A percentile compares a stretch with the other conserved stretches of the same genome.
Evolutionary conservation across 2,888 invertebrate genomes (phyloP).

Genomic region (Biston betularia): DNA sequence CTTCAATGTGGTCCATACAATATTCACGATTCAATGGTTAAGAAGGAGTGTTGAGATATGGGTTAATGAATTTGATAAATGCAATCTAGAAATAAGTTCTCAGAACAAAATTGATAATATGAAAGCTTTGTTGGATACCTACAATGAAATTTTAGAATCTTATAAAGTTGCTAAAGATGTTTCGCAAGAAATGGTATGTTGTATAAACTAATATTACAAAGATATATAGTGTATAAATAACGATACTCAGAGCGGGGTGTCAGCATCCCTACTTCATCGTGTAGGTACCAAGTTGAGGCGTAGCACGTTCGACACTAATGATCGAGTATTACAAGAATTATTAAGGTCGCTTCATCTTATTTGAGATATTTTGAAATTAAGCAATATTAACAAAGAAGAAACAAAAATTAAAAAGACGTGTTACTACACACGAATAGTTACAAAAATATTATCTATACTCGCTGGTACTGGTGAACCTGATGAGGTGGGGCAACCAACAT

Average conservation of each 20-base stretch:
- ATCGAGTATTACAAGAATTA: too few relatives aligned
- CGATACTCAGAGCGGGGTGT: background rate
- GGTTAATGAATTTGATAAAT: background rate
- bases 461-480: too few relatives aligned
- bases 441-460: too few relatives aligned
- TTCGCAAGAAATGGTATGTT: conserved; percentile 7
- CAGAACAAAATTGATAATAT: background rate
- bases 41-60: conserved; percentile 8
- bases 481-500: too few relatives aligned
- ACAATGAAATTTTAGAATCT: conserved; percentile 10
- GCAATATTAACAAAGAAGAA: too few relatives aligned
- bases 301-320: too few relatives aligned
- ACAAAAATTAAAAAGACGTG: too few relatives aligned
- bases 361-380: too few relatives aligned
- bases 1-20: conserved; percentile 1
- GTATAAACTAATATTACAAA: background rate
- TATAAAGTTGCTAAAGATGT: conserved; percentile 6
- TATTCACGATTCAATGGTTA: conserved; percentile 1
- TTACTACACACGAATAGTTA: too few relatives aligned
- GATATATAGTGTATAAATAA: background rate
- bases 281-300: too few relatives aligned
- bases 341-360: too few relatives aligned
- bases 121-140: background rate
- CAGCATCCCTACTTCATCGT: too few relatives aligned
- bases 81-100: background rate